Evolutionary conservation across 2,888 invertebrate species (phyloP), one percentile per base, ranked within the genome.

Genomic region (Spatulosminthurus flaviceps): DNA sequence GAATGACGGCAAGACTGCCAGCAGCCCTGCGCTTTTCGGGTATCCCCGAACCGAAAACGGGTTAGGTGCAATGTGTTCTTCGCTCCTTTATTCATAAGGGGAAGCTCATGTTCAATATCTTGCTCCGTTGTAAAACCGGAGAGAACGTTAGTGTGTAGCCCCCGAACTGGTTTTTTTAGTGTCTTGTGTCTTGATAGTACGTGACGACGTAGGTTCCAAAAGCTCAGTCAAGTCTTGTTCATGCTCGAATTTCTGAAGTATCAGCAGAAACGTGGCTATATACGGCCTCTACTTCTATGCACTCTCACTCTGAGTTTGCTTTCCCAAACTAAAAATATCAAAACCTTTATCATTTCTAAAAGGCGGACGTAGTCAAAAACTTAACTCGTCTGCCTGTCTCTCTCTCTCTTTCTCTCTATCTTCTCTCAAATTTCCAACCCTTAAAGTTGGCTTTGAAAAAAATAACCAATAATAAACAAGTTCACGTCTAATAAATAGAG

Each of bases 321-420:
- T 60, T 43, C 60, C n/a, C 73, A 61, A 74, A 64, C 61, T 61
- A 34, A 64, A 73, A 73, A 74, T 34, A 61, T 51, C n/a, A 51
- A 51, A n/a, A n/a, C 7, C 16, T 19, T 51, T 51, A n/a, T 51
- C 16, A 51, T 16, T 51, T 13, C n/a, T n/a, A n/a, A n/a, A n/a
- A n/a, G n/a, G n/a, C n/a, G n/a, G n/a, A n/a, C n/a, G n/a, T n/a
- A n/a, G n/a, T n/a, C n/a, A n/a, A n/a, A n/a, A n/a, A n/a, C n/a
- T n/a, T n/a, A n/a, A n/a, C n/a, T n/a, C n/a, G n/a, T n/a, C n/a
- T n/a, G n/a, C n/a, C n/a, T n/a, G n/a, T n/a, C n/a, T n/a, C n/a
- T n/a, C n/a, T n/a, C n/a, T n/a, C n/a, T n/a, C n/a, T n/a, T n/a
- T n/a, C n/a, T n/a, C n/a, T n/a, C n/a, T n/a, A n/a, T n/a, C n/a